Conservation (phyloP, 2,888 invertebrate genomes). For the Oligia strigilis region DNA sequence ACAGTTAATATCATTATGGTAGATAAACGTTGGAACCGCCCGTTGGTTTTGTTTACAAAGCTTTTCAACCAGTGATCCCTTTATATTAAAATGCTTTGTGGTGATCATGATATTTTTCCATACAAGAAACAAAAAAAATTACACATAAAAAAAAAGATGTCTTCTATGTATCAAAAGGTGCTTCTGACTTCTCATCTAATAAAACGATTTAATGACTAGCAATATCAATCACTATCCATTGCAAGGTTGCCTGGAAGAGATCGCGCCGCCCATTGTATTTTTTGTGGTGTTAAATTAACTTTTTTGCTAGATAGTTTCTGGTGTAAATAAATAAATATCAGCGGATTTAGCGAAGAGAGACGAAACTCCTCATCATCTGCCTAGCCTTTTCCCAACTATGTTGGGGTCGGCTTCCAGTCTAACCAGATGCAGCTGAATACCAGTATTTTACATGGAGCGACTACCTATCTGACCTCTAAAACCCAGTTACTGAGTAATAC, state of each 20-base stretch:
- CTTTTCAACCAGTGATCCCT: background rate
- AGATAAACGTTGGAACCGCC: slow-evolving; percentile 3
- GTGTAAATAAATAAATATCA: background rate
- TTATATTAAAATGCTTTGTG: background rate
- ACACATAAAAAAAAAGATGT: background rate
- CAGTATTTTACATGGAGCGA: too few relatives aligned
- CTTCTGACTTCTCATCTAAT: background rate
- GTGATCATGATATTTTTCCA: background rate
- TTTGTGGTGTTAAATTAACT: background rate
- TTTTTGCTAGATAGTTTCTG: background rate
- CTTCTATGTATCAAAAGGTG: background rate
- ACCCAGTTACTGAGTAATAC: too few relatives aligned
- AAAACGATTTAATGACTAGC: background rate
- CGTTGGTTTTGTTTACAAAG: slow-evolving; percentile 16
- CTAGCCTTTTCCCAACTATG: too few relatives aligned
- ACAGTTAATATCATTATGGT: slow-evolving; percentile 25
- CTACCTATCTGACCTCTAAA: too few relatives aligned
- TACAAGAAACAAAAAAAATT: background rate
- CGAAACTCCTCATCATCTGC: background rate
- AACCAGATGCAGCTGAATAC: too few relatives aligned
- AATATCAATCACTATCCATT: background rate
- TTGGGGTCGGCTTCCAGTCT: too few relatives aligned
- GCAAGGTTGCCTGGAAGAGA: too few relatives aligned
- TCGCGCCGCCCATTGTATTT: background rate
- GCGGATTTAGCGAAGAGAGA: background rate